Percentiles rank a stretch among this genome's conserved stretches.
These are phyloP conservation scores for Alauda arvensis DNA, from an alignment of 2,797 vertebrate genomes.

Conservation along the genomic window DNA sequence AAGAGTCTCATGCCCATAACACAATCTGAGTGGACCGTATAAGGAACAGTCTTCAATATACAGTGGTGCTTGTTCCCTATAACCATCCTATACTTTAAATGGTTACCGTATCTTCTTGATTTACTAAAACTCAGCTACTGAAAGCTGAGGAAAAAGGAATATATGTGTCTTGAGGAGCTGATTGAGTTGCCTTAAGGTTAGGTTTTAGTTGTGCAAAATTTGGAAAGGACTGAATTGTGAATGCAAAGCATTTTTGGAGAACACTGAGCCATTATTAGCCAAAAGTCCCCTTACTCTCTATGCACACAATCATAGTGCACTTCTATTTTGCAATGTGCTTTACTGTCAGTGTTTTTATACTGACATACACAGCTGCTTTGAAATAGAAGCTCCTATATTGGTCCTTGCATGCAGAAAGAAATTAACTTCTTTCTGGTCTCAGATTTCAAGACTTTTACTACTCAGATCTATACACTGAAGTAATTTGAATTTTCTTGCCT, in stretches of 20 bases:
- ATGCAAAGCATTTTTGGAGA: neutral
- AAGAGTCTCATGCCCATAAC: neutral
- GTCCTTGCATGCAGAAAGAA: neutral
- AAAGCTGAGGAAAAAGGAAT: neutral
- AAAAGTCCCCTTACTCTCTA: neutral
- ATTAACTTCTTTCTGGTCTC: neutral
- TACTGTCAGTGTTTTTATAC: neutral
- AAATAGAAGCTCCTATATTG: neutral
- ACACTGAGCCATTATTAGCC: neutral
- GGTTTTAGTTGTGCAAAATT: neutral
- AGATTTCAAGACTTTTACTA: neutral
- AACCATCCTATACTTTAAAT: neutral
- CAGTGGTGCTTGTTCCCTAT: neutral
- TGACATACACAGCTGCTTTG: neutral
- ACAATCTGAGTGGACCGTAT: neutral
- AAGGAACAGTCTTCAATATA: neutral
- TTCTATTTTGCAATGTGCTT: neutral
- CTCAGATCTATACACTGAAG: neutral
- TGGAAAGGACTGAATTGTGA: neutral
- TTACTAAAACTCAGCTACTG: neutral
- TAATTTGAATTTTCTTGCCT: neutral
- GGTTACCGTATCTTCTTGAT: neutral
- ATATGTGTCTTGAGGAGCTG: neutral
- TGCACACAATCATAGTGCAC: neutral
- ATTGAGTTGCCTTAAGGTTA: neutral